Percentiles rank a stretch among this genome's conserved stretches.
phyloP scores from a whole-genome alignment of 2,888 invertebrate species.

The Rhaphigaster nebulosa region DNA sequence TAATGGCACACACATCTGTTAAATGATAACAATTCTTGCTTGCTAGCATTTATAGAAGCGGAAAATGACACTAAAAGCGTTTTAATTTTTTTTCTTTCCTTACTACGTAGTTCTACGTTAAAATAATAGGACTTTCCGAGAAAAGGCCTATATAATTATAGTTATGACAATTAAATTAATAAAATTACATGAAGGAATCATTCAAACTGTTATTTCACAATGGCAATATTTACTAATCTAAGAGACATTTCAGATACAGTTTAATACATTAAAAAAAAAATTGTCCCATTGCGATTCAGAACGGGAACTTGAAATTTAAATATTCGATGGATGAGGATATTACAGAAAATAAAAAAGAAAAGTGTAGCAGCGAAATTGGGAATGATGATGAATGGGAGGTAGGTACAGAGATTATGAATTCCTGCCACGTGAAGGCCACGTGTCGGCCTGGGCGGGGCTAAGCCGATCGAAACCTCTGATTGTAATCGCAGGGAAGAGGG shows the following conservation, averaged over 20 bases:
- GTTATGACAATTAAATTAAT: too few species aligned
- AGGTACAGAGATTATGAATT: conserved; percentile 39
- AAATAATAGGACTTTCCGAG: too few species aligned
- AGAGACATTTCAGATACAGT: not conserved
- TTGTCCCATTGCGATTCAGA: not conserved
- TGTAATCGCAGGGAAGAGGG: conserved; percentile 2
- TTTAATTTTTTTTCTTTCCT: too few species aligned
- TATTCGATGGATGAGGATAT: conserved; percentile 35
- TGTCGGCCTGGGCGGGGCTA: conserved; percentile 36
- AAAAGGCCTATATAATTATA: too few species aligned
- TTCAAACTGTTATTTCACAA: too few species aligned
- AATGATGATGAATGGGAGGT: conserved; percentile 36
- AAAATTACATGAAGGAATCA: too few species aligned
- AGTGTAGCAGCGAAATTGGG: conserved; percentile 36
- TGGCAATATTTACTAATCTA: not conserved
- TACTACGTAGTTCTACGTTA: too few species aligned
- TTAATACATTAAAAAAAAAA: not conserved
- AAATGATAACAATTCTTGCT: too few species aligned
- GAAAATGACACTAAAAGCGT: too few species aligned
- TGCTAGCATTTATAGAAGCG: too few species aligned
- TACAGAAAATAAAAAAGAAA: conserved; percentile 19
- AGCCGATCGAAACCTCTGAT: conserved; percentile 44
- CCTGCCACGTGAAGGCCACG: conserved; percentile 42
- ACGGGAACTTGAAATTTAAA: not conserved
- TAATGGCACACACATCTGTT: too few species aligned